A percentile compares a stretch with the other conserved stretches of the same genome.
Conservation (phyloP, 2,797 vertebrate genomes). For the Limnodromus scolopaceus region DNA sequence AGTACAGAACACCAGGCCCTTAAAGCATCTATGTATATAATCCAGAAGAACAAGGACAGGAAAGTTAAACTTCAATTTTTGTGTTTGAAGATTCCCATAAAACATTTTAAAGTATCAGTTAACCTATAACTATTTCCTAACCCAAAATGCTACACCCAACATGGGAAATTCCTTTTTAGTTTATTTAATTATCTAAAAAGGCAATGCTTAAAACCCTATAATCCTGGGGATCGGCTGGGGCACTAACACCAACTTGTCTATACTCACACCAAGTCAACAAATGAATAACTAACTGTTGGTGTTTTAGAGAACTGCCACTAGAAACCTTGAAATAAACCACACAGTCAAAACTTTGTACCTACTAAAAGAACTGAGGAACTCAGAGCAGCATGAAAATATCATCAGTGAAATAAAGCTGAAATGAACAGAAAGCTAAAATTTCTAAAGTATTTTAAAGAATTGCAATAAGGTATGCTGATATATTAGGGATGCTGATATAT, state of each 20-base stretch:
- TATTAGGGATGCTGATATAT: too few relatives aligned
- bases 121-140: neutral
- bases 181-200: neutral
- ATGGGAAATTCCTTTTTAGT: neutral
- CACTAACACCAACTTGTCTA: neutral
- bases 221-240: neutral
- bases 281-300: neutral
- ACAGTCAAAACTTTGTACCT: neutral
- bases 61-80: neutral
- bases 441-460: neutral
- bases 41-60: neutral
- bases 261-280: neutral
- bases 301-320: neutral
- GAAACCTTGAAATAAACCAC: neutral
- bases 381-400: neutral
- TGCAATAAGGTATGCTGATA: neutral
- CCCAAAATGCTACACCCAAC: neutral
- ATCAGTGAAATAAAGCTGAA: neutral
- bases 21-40: neutral
- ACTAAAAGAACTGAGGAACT: neutral
- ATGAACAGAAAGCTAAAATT: neutral
- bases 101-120: neutral
- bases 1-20: neutral
- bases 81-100: neutral
- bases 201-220: neutral